Evolutionary conservation across 1,140 invertebrate species (phyloP).

Genomic region (Pseudomyrmex concolor): DNA sequence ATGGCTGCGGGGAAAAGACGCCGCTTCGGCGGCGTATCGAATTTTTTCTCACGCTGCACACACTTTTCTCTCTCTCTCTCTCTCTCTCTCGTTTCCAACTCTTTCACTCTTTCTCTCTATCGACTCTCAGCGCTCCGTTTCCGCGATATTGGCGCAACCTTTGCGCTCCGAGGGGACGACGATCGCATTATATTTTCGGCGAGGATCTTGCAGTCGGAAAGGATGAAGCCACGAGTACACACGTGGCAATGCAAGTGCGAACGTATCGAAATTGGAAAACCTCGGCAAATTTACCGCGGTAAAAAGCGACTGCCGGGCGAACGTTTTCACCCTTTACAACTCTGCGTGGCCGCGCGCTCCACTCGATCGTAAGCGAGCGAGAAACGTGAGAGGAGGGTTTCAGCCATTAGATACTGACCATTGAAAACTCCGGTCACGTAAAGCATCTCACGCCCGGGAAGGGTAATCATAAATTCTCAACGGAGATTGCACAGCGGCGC

Average conservation of each 20-base stretch:
- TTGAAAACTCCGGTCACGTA: slow-evolving; percentile 78
- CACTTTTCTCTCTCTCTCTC: neutral
- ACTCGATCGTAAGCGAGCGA: slow-evolving; percentile 45
- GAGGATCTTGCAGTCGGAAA: slow-evolving; percentile 7
- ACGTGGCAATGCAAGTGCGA: slow-evolving; percentile 32
- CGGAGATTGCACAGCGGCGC: slow-evolving; percentile 72
- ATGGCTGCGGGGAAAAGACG: slow-evolving; percentile 31
- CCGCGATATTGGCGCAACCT: slow-evolving; percentile 47
- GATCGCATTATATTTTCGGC: slow-evolving; percentile 45
- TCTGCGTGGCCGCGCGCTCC: neutral
- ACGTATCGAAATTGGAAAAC: slow-evolving; percentile 55
- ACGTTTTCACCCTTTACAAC: slow-evolving; percentile 42
- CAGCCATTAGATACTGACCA: slow-evolving; percentile 64
- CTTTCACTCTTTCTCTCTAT: slow-evolving; percentile 3
- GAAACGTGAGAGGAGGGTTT: slow-evolving; percentile 43
- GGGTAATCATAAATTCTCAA: slow-evolving; percentile 78
- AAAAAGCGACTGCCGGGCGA: slow-evolving; percentile 35
- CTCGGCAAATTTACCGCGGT: slow-evolving; percentile 51
- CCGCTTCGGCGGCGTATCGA: slow-evolving; percentile 33
- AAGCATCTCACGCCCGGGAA: slow-evolving; percentile 74
- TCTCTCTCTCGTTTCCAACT: neutral
- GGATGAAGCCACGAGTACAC: neutral
- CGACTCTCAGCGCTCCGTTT: slow-evolving; percentile 3
- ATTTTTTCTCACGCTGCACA: slow-evolving; percentile 26
- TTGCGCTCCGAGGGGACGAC: slow-evolving; percentile 15